Percentiles rank a stretch among this genome's conserved stretches.
Conservation (phyloP, 2,797 vertebrate species). For the Dallia pectoralis region DNA sequence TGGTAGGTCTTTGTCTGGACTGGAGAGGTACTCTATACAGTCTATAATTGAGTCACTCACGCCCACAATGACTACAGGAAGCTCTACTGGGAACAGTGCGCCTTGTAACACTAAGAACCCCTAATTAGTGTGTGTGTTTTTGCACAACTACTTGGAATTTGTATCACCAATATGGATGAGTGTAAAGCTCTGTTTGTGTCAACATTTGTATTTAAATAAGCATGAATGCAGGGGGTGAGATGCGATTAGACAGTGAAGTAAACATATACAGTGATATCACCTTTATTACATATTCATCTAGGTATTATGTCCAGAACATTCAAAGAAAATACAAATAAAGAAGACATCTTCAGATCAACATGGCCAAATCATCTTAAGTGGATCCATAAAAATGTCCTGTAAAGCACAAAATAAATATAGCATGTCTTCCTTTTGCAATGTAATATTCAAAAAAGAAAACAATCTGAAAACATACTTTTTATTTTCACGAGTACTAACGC, state of each 20-base stretch:
- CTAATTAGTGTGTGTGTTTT: no score
- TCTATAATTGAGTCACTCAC: no score
- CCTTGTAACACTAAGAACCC: no score
- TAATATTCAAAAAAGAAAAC: no score
- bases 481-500: no score
- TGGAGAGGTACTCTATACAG: no score
- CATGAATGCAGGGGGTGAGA: neutral
- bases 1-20: neutral
- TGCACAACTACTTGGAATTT: no score
- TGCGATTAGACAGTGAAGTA: neutral
- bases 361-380: neutral
- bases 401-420: neutral
- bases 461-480: no score
- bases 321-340: neutral
- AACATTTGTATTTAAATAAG: neutral
- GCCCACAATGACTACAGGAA: no score
- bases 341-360: constrained; percentile 7
- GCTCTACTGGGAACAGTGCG: no score
- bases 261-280: neutral
- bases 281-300: constrained; percentile 9
- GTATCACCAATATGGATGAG: neutral
- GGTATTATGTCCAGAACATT: constrained; percentile 3
- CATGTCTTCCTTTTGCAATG: neutral
- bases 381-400: neutral
- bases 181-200: neutral